Conservation (phyloP, 2,888 invertebrate species). For the Ramazzottius varieornatus region DNA sequence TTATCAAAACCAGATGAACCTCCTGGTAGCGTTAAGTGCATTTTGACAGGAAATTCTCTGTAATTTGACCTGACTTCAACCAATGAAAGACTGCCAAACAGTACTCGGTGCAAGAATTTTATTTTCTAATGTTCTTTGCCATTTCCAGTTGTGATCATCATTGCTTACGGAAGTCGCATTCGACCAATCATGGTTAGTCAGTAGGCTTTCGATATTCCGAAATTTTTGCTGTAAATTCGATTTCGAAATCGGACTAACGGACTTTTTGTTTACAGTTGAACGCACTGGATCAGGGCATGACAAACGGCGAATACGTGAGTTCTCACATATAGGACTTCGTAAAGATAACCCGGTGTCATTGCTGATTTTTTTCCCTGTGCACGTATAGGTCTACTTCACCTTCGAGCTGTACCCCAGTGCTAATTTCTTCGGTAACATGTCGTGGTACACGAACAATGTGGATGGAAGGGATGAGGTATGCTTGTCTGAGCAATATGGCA, state of each 20-base stretch:
- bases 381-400: not conserved
- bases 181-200: constrained; percentile 1
- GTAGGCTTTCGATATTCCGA: too few relatives aligned
- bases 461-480: not conserved
- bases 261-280: not conserved
- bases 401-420: not conserved
- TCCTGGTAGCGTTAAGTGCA: too few relatives aligned
- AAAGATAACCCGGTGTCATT: not conserved
- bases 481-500: too few relatives aligned
- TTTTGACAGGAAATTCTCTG: too few relatives aligned
- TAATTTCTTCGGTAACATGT: not conserved
- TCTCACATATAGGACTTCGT: not conserved
- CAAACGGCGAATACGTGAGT: not conserved
- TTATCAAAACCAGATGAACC: too few relatives aligned
- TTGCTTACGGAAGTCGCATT: not conserved
- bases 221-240: too few relatives aligned
- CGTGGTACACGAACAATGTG: not conserved
- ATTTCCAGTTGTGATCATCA: not conserved
- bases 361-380: too few relatives aligned
- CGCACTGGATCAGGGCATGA: not conserved
- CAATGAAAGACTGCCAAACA: too few relatives aligned
- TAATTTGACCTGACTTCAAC: too few relatives aligned
- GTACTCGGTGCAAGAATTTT: not conserved
- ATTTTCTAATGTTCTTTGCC: not conserved
- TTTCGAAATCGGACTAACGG: too few relatives aligned